Base-by-base conservation (phyloP, 2,797 vertebrate genomes). In the Streptopelia turtur region DNA sequence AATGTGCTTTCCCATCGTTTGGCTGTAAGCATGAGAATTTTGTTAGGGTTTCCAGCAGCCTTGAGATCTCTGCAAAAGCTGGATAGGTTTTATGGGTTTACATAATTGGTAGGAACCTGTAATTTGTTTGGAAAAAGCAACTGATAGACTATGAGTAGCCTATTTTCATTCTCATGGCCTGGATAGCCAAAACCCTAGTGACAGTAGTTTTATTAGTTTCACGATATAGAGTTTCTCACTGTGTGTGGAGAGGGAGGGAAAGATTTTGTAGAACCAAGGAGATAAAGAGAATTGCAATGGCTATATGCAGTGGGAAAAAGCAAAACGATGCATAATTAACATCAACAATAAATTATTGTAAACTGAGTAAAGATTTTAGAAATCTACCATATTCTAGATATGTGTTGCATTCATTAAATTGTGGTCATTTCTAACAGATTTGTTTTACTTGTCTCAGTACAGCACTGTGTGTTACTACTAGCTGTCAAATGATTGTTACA, bases 401-500 rank as follows among this genome's bases (percentile, higher is more conserved):
- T 31, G 43, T 39, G 13, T 60, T 14, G 4, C 12, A 47, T 33
- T 89, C 17, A 57, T 50, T 83, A 79, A 92, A 41, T 17, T 3
- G 10, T 94, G 15, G 16, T 60, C 0, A 60, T 71, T 90, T 83
- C 68, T 87, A 69, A 56, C 6, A 55, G 60, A 76, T 77, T 71
- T 72, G 2, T 3, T 71, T 57, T 76, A 20, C 8, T 93, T 76
- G 9, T 52, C 25, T 75, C 18, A 35, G 28, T 72, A 41, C 31
- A 66, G 28, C 43, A 37, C 63, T 60, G 25, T 75, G 27, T 87
- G 35, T 92, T 91, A 53, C 76, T 72, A n/a, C 9, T 68, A 37
- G 30, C 64, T 84, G 22, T 90, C 92, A 96, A 81, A 91, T 81
- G n/a, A 33, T 78, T 93, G 56, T 69, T 95, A 45, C 24, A 56